Base-by-base conservation (phyloP, 2,797 vertebrate species). In the Chelmon rostratus region DNA sequence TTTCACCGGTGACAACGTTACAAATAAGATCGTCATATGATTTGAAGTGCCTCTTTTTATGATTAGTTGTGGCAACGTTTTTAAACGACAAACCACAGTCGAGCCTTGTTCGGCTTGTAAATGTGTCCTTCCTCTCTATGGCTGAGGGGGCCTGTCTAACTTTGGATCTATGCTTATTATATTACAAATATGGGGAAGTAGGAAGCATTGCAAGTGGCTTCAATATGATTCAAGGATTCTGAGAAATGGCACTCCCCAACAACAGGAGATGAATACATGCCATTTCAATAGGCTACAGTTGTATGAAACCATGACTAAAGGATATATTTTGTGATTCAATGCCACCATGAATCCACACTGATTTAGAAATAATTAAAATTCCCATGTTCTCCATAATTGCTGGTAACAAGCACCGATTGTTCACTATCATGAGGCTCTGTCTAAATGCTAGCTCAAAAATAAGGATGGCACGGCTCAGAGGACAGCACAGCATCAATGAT, bases 231-330 rank as follows among this genome's bases (percentile, higher is more conserved):
- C 82, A 82, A 63, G 31, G 50, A 16, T 85, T 86, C 79, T 79
- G 74, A 77, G 84, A 88, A 82, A 79, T 76, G 72, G 19, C 72
- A 81, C 84, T 88, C 81, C 80, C 54, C 70, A 40, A 73, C 75
- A 66, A 80, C 15, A 54, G 72, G 66, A 76, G 78, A 84, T 81
- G 72, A 86, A 69, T 9, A 61, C 67, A 86, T 76, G 71, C 57
- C 71, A 88, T 82, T 82, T 73, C 68, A 73, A 37, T 40, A 42
- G 40, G 40, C 40, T 42, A 16, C 21, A 59, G 76, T 76, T 73
- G 77, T 23, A 8, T 62, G 33, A 76, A 61, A 62, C 49, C 28
- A 8, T 13, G 53, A 73, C 54, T 70, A 49, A 82, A 76, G 50
- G 47, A 44, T 64, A 38, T 77, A 78, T 68, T 74, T 15, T 64